Evolutionary conservation across 2,888 invertebrate species (phyloP).

Genomic region (Odontocerum albicorne): DNA sequence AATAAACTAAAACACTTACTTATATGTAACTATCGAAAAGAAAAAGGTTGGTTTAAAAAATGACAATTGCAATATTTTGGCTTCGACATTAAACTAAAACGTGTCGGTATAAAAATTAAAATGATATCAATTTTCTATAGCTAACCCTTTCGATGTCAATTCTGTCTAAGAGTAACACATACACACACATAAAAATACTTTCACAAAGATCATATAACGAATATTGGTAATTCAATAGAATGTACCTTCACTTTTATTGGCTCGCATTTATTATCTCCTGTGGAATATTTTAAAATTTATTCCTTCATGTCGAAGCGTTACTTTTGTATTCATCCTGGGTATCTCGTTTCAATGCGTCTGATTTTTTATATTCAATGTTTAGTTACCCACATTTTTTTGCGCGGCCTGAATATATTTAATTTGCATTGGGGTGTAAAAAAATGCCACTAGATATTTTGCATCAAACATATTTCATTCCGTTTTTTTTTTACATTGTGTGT

Average conservation of each 20-base stretch:
- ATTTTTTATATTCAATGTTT: constrained; percentile 29
- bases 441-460: constrained; percentile 26
- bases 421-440: constrained; percentile 36
- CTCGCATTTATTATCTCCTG: constrained; percentile 34
- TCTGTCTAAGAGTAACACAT: no score
- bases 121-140: constrained; percentile 1
- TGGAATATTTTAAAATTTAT: constrained; percentile 26
- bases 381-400: constrained; percentile 35
- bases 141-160: constrained; percentile 16
- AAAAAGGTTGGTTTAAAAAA: no score
- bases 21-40: no score
- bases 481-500: constrained; percentile 22
- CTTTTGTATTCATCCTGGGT: constrained; percentile 56
- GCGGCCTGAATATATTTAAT: constrained; percentile 34
- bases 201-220: constrained; percentile 23
- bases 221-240: constrained; percentile 24
- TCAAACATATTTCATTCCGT: constrained; percentile 26
- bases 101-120: constrained; percentile 3
- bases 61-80: no score
- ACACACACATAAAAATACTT: constrained; percentile 5
- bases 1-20: no score
- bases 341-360: constrained; percentile 55
- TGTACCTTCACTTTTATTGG: constrained; percentile 29
- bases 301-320: constrained; percentile 33
- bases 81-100: no score